These are phyloP conservation scores for Mesoclemmys tuberculata DNA, from an alignment of 2,113 vertebrate genomes.

Conservation along the genomic window DNA sequence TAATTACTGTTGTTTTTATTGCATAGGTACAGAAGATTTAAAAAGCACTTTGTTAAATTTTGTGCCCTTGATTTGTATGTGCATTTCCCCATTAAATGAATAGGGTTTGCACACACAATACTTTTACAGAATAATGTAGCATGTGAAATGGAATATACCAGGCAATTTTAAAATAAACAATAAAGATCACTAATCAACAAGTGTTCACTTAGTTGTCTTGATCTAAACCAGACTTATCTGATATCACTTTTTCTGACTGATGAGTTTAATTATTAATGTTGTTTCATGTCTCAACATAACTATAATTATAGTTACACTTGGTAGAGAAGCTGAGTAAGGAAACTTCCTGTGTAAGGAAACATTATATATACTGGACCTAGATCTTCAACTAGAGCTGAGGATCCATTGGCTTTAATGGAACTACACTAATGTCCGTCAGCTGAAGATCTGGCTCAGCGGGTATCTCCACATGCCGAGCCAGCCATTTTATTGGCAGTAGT, in stretches of 20 bases:
- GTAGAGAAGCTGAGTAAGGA: conserved; percentile 35
- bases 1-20: not conserved
- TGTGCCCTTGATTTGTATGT: not conserved
- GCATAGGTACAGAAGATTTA: not conserved
- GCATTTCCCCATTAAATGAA: not conserved
- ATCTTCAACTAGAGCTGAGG: not conserved
- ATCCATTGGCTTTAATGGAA: not conserved
- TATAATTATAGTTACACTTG: conserved; percentile 41
- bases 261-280: conserved; percentile 48
- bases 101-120: not conserved
- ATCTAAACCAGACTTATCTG: conserved; percentile 34
- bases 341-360: not conserved
- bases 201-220: conserved; percentile 12
- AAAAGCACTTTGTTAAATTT: not conserved
- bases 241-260: conserved; percentile 33
- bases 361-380: conserved; percentile 52
- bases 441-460: not conserved
- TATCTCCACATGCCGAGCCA: not conserved
- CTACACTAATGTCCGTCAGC: not conserved
- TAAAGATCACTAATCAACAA: not conserved
- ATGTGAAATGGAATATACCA: conserved; percentile 25
- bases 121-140: not conserved
- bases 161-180: conserved; percentile 28
- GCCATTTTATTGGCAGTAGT: not conserved
- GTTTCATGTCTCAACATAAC: conserved; percentile 32